These are phyloP conservation scores for Clarias macrocephalus DNA, from an alignment of 2,113 vertebrate species.

Conservation along the genomic window DNA sequence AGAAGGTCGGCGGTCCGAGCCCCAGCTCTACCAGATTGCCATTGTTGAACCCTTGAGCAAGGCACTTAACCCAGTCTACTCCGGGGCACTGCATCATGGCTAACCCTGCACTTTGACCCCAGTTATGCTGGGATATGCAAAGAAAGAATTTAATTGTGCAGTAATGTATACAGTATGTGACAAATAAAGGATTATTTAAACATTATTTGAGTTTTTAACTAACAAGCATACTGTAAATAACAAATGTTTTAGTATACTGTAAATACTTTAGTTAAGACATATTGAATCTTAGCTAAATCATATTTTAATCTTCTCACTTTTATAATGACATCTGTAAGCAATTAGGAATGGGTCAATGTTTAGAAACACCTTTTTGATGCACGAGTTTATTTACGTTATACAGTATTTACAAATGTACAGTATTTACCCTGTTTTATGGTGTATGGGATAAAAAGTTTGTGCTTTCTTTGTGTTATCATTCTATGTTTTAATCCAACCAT, in stretches of 20 bases:
- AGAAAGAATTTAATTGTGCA: too few relatives aligned
- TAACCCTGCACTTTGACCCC: too few relatives aligned
- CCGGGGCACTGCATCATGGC: too few relatives aligned
- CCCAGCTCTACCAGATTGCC: too few relatives aligned
- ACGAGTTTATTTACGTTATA: neutral
- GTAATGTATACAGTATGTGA: too few relatives aligned
- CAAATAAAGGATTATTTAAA: neutral
- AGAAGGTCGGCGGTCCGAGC: too few relatives aligned
- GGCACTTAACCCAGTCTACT: too few relatives aligned
- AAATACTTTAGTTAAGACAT: neutral
- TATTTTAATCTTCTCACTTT: neutral
- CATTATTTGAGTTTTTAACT: neutral
- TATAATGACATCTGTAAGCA: neutral
- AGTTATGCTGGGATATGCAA: too few relatives aligned
- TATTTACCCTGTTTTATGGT: neutral
- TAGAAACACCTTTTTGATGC: neutral
- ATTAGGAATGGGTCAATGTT: neutral
- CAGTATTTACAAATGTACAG: neutral
- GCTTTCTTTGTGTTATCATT: neutral
- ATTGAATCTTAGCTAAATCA: neutral
- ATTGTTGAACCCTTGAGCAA: too few relatives aligned
- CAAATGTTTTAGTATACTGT: neutral
- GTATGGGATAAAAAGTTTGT: too few relatives aligned
- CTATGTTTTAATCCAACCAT: neutral
- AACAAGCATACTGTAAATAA: neutral